These are phyloP conservation scores for Athene cunicularia DNA, from an alignment of 2,113 vertebrate genomes.

Conservation along the genomic window DNA sequence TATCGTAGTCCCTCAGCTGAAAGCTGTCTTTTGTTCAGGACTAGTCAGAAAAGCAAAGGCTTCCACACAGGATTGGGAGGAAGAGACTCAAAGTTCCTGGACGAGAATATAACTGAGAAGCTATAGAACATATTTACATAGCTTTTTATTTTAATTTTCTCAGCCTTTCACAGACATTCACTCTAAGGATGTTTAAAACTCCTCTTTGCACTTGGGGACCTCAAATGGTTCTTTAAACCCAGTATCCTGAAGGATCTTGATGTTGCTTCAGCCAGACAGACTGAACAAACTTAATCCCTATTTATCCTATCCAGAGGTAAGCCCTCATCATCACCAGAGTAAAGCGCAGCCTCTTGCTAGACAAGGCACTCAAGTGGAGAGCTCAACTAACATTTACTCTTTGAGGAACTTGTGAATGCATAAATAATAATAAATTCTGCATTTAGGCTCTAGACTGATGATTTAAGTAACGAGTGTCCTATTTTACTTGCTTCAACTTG, in stretches of 20 bases:
- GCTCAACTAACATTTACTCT: background rate
- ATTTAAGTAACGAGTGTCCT: background rate
- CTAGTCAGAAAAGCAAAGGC: constrained; percentile 36
- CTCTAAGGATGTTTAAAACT: background rate
- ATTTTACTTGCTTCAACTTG: background rate
- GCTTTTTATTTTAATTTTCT: background rate
- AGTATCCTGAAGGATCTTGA: background rate
- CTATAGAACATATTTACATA: background rate
- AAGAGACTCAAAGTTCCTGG: background rate
- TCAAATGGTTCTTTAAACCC: background rate
- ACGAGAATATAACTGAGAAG: background rate
- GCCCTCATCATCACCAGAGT: constrained; percentile 57
- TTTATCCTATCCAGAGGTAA: constrained; percentile 60
- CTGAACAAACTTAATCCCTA: constrained; percentile 25
- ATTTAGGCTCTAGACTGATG: background rate
- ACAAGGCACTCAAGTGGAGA: constrained; percentile 27
- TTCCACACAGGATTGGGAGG: background rate
- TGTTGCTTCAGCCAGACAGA: background rate
- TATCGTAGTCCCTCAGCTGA: constrained; percentile 62
- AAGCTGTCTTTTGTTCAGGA: constrained; percentile 64
- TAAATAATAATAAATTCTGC: background rate
- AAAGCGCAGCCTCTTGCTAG: constrained; percentile 50
- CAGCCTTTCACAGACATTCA: background rate
- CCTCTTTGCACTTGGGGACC: background rate
- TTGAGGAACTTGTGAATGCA: background rate